phyloP scores from a whole-genome alignment of 2,797 vertebrate genomes.

The Myripristis jacobus region DNA sequence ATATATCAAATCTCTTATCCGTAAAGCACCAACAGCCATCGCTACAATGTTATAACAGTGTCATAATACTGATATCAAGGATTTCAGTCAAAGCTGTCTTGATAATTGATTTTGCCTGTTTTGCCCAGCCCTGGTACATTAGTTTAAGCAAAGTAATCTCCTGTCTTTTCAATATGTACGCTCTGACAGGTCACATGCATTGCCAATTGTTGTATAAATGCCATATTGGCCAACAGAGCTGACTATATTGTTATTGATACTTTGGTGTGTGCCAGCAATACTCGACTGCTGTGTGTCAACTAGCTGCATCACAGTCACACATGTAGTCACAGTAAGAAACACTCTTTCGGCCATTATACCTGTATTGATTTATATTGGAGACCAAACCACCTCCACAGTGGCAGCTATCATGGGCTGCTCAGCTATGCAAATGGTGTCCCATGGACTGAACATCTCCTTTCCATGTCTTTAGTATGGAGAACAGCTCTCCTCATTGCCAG shows the following conservation, averaged over 20 bases:
- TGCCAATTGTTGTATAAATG: background rate
- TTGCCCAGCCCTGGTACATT: background rate
- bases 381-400: conserved; percentile 6
- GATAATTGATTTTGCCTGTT: no score
- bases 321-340: conserved; percentile 29
- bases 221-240: conserved; percentile 2
- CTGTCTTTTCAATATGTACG: background rate
- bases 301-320: conserved; percentile 13
- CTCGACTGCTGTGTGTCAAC: conserved; percentile 31
- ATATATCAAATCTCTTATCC: no score
- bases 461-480: conserved; percentile 45
- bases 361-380: conserved; percentile 45
- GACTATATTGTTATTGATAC: conserved; percentile 9
- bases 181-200: background rate
- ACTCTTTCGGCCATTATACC: conserved; percentile 13
- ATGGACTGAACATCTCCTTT: conserved; percentile 11
- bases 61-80: no score
- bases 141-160: background rate
- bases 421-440: conserved; percentile 39
- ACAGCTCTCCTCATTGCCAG: conserved; percentile 50
- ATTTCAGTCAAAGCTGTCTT: no score
- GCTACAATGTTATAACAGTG: no score
- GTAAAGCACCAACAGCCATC: no score
- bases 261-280: background rate
- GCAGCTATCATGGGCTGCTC: conserved; percentile 3